Evolutionary conservation across 2,888 invertebrate species (phyloP), one percentile per base, ranked within the genome.

Genomic region (Chalcosyrphus nemorum): DNA sequence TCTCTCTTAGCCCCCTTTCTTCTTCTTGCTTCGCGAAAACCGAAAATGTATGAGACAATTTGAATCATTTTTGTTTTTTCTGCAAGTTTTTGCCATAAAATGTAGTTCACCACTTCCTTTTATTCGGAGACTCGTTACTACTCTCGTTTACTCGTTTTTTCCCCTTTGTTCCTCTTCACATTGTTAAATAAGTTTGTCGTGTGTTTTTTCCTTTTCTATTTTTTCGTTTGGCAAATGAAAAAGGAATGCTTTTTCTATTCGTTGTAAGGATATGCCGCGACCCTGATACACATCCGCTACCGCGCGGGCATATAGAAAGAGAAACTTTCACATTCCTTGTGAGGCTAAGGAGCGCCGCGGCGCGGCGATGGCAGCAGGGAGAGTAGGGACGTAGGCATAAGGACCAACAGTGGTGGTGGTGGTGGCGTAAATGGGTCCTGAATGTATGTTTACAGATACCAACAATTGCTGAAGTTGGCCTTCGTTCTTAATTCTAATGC

Each of bases 401-500:
- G 24, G 47, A 29, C 50, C 29, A 52, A 17, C 32, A n/a, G n/a
- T n/a, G n/a, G n/a, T n/a, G n/a, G n/a, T n/a, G 38, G 27, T 9
- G 66, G 65, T 47, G 19, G 43, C 50, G 41, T 54, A 77, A 81
- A 77, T 81, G 65, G 66, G 38, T 21, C 71, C 61, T 54, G 45
- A 66, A 65, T 59, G 59, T 61, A 59, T 76, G 71, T 82, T 72
- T 77, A 65, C 45, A 82, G 45, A 72, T 65, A 54, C 41, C 59
- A 65, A 65, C 63, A 75, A 76, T 52, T 47, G 77, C 54, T 72
- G 15, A 43, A 72, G 82, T 82, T 72, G 82, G 82, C 77, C 77
- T 82, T 72, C 65, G 72, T 77, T 63, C 82, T 77, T 82, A 77
- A 77, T 54, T 77, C 77, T 72, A 82, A 72, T 81, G 81, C 71